Base-by-base conservation (phyloP, 2,113 vertebrate species). In the Illadopsis cleaveri region DNA sequence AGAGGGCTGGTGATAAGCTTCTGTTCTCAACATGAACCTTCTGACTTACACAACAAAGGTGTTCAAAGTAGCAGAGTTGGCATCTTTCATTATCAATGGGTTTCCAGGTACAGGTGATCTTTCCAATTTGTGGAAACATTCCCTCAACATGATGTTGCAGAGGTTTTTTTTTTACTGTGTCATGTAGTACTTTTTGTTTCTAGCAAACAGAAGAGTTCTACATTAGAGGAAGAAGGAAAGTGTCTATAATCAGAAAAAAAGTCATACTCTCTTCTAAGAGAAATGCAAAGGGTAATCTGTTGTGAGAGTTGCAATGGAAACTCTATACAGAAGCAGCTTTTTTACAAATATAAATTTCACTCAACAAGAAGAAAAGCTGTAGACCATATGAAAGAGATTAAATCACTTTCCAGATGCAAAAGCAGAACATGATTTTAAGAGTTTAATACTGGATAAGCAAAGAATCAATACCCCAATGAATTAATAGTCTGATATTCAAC, bases 121-220 rank as follows among this genome's bases (percentile, higher is more conserved):
- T 94, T 66, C 37, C 66, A 84, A 76, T 72, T 30, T 45, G 22
- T 69, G 31, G 48, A 75, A 86, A 57, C 7, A 7, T 40, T 70
- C 64, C 20, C 19, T 82, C 31, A 12, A n/a, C 7, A 6, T 44
- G 38, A 64, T 44, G 40, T 38, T 66, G 27, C 0, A 0, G 17
- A 28, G 17, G 6, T 66, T 18, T 57, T 23, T n/a, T n/a, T 81
- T 57, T 54, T 51, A 17, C 22, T 28, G 2, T 47, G 24, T 35
- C 22, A 31, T 18, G 4, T 28, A 53, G 31, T 40, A 30, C 7
- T 35, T 83, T 54, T 56, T 54, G 9, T 27, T 91, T 84, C 17
- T 76, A 61, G 19, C 12, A 48, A 45, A 37, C 14, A 61, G 12
- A 48, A 57, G 28, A 58, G 7, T 60, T 37, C 13, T 56, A 6